Percentiles rank a stretch among this genome's conserved stretches.
phyloP scores from a whole-genome alignment of 2,888 invertebrate species.

The Tryphoninae sp. region DNA sequence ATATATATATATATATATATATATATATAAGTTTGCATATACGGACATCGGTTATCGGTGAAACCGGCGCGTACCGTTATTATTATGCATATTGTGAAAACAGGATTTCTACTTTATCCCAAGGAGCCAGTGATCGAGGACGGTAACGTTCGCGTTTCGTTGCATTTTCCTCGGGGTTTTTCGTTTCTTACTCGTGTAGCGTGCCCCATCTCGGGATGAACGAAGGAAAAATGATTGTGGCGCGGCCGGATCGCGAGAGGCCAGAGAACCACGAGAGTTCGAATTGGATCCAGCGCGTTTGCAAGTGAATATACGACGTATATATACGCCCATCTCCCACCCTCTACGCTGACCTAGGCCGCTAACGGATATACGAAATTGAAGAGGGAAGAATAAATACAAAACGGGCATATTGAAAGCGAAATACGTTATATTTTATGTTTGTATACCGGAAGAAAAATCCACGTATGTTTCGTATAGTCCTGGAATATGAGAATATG shows the following conservation, averaged over 20 bases:
- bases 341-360: neutral
- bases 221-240: conserved; percentile 31
- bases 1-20: neutral
- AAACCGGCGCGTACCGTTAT: neutral
- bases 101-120: conserved; percentile 34
- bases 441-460: conserved; percentile 9
- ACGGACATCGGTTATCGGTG: neutral
- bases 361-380: conserved; percentile 14
- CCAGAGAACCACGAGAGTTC: neutral
- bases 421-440: neutral
- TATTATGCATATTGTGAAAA: conserved; percentile 15
- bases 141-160: conserved; percentile 31
- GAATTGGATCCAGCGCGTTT: neutral
- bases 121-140: conserved; percentile 23
- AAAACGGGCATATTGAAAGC: conserved; percentile 31
- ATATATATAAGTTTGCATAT: neutral
- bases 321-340: neutral
- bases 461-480: neutral
- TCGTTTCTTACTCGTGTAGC: conserved; percentile 1
- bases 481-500: neutral
- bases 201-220: neutral
- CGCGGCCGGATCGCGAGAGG: conserved; percentile 2
- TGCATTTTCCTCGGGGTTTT: neutral
- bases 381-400: conserved; percentile 21
- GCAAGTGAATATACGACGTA: neutral